Percentiles rank a stretch among this genome's conserved stretches.
Conservation (phyloP, 2,113 vertebrate genomes). For the Machaerirhynchus nigripectus region DNA sequence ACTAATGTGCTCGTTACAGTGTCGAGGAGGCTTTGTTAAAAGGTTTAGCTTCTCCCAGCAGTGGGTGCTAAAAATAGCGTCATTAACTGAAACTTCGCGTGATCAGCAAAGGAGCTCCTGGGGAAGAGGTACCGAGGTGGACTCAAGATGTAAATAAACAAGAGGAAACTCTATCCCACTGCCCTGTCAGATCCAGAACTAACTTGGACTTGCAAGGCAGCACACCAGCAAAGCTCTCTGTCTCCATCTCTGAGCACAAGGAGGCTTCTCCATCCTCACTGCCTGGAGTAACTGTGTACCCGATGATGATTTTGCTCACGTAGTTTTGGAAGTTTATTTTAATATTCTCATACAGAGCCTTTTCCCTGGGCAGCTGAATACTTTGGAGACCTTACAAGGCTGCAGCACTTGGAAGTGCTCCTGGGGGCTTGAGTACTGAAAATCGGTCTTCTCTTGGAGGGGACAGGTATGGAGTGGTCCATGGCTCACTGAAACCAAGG, state of each 20-base stretch:
- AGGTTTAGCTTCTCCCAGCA: conserved; percentile 8
- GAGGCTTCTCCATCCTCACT: neutral
- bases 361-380: neutral
- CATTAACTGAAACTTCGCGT: neutral
- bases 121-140: neutral
- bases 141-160: neutral
- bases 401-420: neutral
- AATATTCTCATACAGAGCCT: neutral
- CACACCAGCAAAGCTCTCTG: neutral
- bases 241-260: neutral
- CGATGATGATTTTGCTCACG: neutral
- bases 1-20: neutral
- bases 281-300: rapidly evolving
- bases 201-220: neutral
- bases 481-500: neutral
- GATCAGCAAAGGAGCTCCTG: neutral
- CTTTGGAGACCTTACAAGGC: neutral
- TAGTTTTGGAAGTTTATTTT: neutral
- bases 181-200: neutral
- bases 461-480: neutral
- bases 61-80: conserved; percentile 4
- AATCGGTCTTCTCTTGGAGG: neutral
- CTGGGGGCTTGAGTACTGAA: neutral
- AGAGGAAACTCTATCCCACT: neutral
- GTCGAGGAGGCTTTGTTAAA: conserved; percentile 8